A percentile compares a stretch with the other conserved stretches of the same genome.
These are phyloP conservation scores for Copsychus sechellarum DNA, from an alignment of 2,113 vertebrate genomes.

Conservation along the genomic window DNA sequence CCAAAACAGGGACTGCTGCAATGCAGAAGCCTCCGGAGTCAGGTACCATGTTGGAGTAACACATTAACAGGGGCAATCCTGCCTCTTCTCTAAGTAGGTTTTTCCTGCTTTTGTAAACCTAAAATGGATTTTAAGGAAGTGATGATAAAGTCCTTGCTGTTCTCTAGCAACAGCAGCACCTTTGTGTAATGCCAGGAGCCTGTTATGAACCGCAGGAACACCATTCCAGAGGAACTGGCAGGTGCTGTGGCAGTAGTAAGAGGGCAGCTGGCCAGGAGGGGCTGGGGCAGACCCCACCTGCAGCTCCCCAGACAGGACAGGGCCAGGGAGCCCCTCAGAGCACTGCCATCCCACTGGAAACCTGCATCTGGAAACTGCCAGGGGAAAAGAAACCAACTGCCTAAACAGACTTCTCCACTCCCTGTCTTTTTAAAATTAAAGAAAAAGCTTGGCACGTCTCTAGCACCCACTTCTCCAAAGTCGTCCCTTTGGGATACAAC, in stretches of 20 bases:
- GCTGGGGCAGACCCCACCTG: background rate
- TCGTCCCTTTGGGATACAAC: background rate
- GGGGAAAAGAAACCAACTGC: background rate
- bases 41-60: background rate
- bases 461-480: conserved; percentile 13
- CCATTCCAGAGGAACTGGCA: background rate
- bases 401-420: background rate
- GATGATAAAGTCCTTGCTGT: background rate
- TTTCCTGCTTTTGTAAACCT: conserved; percentile 30
- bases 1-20: background rate
- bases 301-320: background rate
- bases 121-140: conserved; percentile 17
- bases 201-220: background rate
- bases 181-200: background rate
- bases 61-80: background rate
- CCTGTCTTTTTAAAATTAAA: background rate
- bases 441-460: conserved; percentile 58
- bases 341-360: background rate
- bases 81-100: background rate
- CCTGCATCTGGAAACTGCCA: background rate
- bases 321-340: background rate
- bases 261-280: background rate
- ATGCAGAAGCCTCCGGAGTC: background rate
- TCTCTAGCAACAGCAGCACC: background rate
- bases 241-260: background rate